A percentile compares a stretch with the other conserved stretches of the same genome.
Evolutionary conservation across 1,140 invertebrate genomes (phyloP).

Genomic region (Oryzaephilus surinamensis): DNA sequence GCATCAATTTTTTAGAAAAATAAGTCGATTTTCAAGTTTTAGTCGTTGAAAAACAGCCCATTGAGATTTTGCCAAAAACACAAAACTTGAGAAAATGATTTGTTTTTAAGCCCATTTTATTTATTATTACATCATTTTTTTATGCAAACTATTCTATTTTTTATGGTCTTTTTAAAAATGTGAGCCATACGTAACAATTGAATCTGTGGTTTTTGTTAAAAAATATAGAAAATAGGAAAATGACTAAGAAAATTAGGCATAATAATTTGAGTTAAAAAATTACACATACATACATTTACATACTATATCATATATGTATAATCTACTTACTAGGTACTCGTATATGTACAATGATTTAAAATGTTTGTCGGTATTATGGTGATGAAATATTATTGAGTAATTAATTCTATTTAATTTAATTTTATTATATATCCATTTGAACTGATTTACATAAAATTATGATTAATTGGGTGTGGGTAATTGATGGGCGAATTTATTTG

Average conservation of each 20-base stretch:
- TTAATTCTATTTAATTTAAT: no score
- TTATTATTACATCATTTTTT: slow-evolving; percentile 4
- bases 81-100: slow-evolving; percentile 4
- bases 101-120: slow-evolving; percentile 4
- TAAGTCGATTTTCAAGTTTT: background rate
- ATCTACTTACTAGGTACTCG: no score
- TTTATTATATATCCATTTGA: no score
- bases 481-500: no score
- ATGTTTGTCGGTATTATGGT: no score
- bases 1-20: no score
- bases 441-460: no score
- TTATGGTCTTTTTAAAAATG: slow-evolving; percentile 4
- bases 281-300: slow-evolving; percentile 5
- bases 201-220: slow-evolving; percentile 3
- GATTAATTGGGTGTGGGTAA: no score
- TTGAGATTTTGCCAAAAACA: slow-evolving; percentile 2
- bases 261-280: slow-evolving; percentile 6
- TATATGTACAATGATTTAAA: no score
- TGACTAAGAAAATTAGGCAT: slow-evolving; percentile 6
- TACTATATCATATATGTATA: no score
- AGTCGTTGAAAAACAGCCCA: background rate
- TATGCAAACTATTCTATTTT: slow-evolving; percentile 3
- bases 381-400: no score
- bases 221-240: slow-evolving; percentile 5
- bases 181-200: slow-evolving; percentile 5